These are phyloP conservation scores for Biston betularia DNA, from an alignment of 2,888 invertebrate genomes.

Conservation along the genomic window DNA sequence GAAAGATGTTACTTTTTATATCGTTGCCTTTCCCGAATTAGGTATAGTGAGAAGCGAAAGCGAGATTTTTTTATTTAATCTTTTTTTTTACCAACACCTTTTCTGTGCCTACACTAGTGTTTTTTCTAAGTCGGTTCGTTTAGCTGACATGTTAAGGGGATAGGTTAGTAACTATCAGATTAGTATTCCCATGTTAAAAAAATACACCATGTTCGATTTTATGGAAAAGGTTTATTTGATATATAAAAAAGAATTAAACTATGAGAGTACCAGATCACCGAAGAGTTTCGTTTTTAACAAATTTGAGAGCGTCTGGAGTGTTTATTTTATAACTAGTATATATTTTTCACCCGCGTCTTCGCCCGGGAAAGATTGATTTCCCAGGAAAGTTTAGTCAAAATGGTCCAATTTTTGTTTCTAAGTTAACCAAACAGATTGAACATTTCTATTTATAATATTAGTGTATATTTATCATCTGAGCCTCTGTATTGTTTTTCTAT, in stretches of 20 bases:
- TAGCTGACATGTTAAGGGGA: conserved; percentile 37
- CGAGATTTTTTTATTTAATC: conserved; percentile 45
- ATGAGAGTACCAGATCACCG: conserved; percentile 81
- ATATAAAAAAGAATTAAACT: conserved; percentile 80
- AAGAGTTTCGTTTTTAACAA: conserved; percentile 61
- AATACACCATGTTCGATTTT: conserved; percentile 84
- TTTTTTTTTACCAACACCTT: conserved; percentile 68
- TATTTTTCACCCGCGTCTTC: not conserved
- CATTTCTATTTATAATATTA: conserved; percentile 16
- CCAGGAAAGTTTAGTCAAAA: conserved; percentile 13
- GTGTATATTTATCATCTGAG: conserved; percentile 46
- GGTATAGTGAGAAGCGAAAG: conserved; percentile 74
- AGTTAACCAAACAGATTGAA: conserved; percentile 7
- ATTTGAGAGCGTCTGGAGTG: conserved; percentile 50
- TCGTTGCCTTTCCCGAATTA: conserved; percentile 66
- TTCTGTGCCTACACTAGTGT: conserved; percentile 50
- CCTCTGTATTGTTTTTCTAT: conserved; percentile 43
- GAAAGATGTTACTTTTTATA: conserved; percentile 30
- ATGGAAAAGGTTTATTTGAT: conserved; percentile 84
- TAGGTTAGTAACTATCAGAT: conserved; percentile 78
- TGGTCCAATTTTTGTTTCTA: not conserved
- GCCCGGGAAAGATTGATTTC: conserved; percentile 1
- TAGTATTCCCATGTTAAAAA: conserved; percentile 86
- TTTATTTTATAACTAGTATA: conserved; percentile 19
- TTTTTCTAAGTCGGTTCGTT: conserved; percentile 53